phyloP scores from a whole-genome alignment of 2,888 invertebrate genomes.

The Epinotia brunnichana region DNA sequence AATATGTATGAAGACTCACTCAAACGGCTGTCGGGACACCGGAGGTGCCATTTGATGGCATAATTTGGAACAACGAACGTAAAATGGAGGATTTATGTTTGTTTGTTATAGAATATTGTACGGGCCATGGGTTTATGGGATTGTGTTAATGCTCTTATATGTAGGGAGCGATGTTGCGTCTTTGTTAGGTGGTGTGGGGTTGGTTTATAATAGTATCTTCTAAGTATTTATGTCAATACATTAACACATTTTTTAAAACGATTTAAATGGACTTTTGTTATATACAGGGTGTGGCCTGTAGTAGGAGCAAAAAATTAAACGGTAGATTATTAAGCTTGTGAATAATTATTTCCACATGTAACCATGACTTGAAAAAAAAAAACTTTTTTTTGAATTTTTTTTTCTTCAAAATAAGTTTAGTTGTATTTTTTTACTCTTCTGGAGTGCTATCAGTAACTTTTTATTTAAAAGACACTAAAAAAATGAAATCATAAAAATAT shows the following conservation, averaged over 20 bases:
- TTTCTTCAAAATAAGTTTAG: too few relatives aligned
- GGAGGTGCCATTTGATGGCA: constrained; percentile 77
- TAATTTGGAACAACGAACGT: constrained; percentile 77
- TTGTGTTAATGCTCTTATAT: constrained; percentile 49
- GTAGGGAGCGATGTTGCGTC: constrained; percentile 18
- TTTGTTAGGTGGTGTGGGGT: constrained; percentile 12
- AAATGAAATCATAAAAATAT: too few relatives aligned
- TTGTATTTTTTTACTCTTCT: too few relatives aligned
- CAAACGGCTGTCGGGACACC: constrained; percentile 60
- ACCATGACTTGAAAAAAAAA: too few relatives aligned
- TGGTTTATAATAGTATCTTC: background rate
- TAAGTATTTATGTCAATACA: background rate
- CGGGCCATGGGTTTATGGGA: constrained; percentile 66
- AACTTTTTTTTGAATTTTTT: too few relatives aligned
- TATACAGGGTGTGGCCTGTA: too few relatives aligned
- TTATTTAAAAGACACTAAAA: too few relatives aligned
- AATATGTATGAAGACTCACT: constrained; percentile 64
- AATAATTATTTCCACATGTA: too few relatives aligned
- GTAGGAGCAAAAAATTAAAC: too few relatives aligned
- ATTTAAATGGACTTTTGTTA: background rate
- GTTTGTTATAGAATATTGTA: constrained; percentile 77
- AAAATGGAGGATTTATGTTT: constrained; percentile 77
- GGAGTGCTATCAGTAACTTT: too few relatives aligned
- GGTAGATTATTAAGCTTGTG: too few relatives aligned
- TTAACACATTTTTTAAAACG: background rate